Base-by-base conservation (phyloP, 2,888 invertebrate species). In the Orthosia incerta region DNA sequence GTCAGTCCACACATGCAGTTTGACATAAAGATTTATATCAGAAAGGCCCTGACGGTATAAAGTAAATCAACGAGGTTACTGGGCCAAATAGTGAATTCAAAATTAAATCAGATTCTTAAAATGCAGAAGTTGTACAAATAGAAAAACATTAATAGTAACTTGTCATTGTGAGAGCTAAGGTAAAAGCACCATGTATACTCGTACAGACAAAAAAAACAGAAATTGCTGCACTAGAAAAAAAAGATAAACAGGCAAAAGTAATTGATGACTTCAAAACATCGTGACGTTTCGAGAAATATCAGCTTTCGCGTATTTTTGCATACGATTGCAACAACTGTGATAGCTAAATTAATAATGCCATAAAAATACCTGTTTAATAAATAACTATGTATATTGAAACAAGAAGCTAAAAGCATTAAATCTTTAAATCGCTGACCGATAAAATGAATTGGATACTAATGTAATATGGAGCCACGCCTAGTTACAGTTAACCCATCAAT, bases 401-500 rank as follows among this genome's bases (percentile, higher is more conserved):
- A 53, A 67, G 55, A 61, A 65, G 59, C 48, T 84, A 71, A 57
- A 56, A 51, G 53, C 60, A 65, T 62, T 65, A 65, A 60, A 78
- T 84, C 80, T 87, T 79, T 79, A 85, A 91, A 85, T 86, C 89
- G 84, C 70, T 91, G 90, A 90, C 89, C 89, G 89, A 91, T 86
- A 86, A 89, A 85, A 87, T 88, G 87, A 88, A 91, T 89, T 86
- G 85, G 79, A 84, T 84, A 86, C 85, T 83, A 84, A 76, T 84
- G 87, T 89, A 84, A 81, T 83, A 84, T 87, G 86, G 81, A 83
- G 86, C 89, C 90, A 88, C 89, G 86, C 89, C 91, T 89, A 86
- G 89, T 87, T 93, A 95, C 95, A 93, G 95, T 95, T 94, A 94
- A 88, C 82, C 93, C 87, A 94, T 94, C 94, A 91, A 94, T 94